Conservation (phyloP, 2,888 invertebrate species). For the Heliconius aoede region DNA sequence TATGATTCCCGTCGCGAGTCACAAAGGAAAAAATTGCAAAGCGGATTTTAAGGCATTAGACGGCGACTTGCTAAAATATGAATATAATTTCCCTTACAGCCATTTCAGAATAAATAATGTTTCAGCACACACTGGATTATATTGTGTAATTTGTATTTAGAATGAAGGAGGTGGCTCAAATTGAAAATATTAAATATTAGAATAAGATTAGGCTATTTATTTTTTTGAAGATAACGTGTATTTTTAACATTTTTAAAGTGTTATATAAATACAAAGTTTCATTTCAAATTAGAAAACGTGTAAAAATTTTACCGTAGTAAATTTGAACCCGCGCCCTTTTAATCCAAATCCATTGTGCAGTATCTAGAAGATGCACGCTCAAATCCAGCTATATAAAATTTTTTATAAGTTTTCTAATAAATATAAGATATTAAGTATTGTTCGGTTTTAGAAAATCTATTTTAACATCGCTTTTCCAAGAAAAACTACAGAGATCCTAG, state of each 20-base stretch:
- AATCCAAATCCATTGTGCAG: no score
- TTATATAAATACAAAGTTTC: no score
- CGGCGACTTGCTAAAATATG: slow-evolving; percentile 32
- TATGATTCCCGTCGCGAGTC: slow-evolving; percentile 36
- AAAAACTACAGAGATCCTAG: no score
- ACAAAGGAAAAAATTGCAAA: slow-evolving; percentile 36
- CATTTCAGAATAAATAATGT: slow-evolving; percentile 24
- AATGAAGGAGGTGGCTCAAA: neutral
- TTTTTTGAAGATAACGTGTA: neutral
- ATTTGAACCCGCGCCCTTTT: no score
- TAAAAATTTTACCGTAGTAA: no score
- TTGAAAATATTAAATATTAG: neutral
- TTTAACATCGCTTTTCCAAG: no score
- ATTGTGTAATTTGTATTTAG: neutral
- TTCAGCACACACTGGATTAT: slow-evolving; percentile 16
- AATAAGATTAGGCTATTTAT: neutral
- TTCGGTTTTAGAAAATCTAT: no score
- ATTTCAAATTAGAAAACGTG: no score
- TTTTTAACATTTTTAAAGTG: neutral
- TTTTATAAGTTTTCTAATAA: no score
- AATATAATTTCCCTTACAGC: slow-evolving; percentile 32
- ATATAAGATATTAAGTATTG: no score
- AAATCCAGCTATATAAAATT: no score
- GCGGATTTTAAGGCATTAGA: slow-evolving; percentile 37
- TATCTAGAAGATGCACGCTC: no score